Conservation (phyloP, 2,113 vertebrate species). For the Gobiocypris rarus region DNA sequence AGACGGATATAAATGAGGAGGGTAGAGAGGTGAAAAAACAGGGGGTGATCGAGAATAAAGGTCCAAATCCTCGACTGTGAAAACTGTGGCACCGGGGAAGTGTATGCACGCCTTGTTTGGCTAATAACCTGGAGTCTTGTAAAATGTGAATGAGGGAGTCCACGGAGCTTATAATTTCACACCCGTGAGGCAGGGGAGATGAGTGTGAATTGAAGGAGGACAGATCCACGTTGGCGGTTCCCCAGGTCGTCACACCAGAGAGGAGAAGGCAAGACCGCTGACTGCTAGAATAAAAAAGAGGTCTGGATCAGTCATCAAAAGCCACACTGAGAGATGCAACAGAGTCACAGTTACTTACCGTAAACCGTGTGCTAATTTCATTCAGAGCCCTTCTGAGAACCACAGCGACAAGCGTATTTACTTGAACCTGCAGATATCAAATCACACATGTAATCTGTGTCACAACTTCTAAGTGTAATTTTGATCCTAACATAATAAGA, state of each 20-base stretch:
- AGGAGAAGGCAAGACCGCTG: constrained; percentile 58
- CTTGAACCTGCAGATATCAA: constrained; percentile 26
- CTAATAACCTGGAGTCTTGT: constrained; percentile 75
- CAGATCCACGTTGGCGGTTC: constrained; percentile 77
- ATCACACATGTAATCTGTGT: not conserved
- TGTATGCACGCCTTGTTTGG: constrained; percentile 75
- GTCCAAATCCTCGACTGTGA: constrained; percentile 78
- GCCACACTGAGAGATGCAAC: not conserved
- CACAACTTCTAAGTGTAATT: too few relatives aligned
- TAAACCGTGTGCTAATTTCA: not conserved
- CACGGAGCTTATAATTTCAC: constrained; percentile 79
- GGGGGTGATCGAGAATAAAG: constrained; percentile 72
- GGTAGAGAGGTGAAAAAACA: constrained; percentile 61
- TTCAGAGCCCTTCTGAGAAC: not conserved
- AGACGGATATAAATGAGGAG: constrained; percentile 49
- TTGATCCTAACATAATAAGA: too few relatives aligned
- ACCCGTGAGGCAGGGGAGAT: constrained; percentile 76
- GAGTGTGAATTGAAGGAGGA: constrained; percentile 81
- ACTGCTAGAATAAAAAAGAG: constrained; percentile 26
- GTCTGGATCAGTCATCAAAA: constrained; percentile 52
- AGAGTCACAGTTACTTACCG: constrained; percentile 22
- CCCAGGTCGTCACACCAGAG: constrained; percentile 75
- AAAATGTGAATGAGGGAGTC: constrained; percentile 75
- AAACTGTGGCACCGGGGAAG: constrained; percentile 76
- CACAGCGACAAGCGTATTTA: not conserved